Evolutionary conservation across 1,140 invertebrate species (phyloP), one percentile per base, ranked within the genome.

Genomic region (Drosophila lacertosa): DNA sequence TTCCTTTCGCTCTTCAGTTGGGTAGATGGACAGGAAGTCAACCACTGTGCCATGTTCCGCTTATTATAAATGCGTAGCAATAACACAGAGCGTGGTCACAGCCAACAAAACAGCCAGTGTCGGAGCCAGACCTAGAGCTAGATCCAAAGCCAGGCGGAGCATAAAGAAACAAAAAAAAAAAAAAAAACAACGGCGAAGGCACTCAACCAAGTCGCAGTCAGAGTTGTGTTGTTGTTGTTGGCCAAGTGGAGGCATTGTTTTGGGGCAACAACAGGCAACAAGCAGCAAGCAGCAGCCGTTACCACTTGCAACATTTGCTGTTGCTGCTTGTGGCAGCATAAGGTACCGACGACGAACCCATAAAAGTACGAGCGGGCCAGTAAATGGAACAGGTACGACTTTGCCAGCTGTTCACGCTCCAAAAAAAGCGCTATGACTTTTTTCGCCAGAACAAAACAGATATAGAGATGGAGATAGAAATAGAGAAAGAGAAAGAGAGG

Each of bases 131-230:
- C 37, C 51, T 67, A 71, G 74, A 71, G 64, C 55, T 59, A 62
- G 69, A 82, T 62, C 53, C 39, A 10, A 60, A 83, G 47, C 54
- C 72, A 76, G 81, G 59, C 80, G 77, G 74, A 83, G 81, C 81
- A 86, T 86, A 88, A 84, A 88, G 74, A 65, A 86, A 65, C 81
- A 86, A 84, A 88, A 77, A 65, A 86, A 65, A 86, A 86, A 84
- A n/a, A n/a, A 88, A 77, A 65, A 86, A 65, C 81, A 86, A 84
- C 77, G 81, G 73, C 57, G 77, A 44, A 67, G 54, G 77, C 82
- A 86, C 77, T 86, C 81, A 86, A 88, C 73, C 81, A 86, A 86
- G 82, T 84, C 76, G 70, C 72, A 55, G 66, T 50, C 37, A 33
- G 44, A 54, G 48, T 48, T 76, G 75, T 74, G 10, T 13, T 32